These are phyloP conservation scores for Tortrix viridana DNA, from an alignment of 2,888 invertebrate species.

Conservation along the genomic window DNA sequence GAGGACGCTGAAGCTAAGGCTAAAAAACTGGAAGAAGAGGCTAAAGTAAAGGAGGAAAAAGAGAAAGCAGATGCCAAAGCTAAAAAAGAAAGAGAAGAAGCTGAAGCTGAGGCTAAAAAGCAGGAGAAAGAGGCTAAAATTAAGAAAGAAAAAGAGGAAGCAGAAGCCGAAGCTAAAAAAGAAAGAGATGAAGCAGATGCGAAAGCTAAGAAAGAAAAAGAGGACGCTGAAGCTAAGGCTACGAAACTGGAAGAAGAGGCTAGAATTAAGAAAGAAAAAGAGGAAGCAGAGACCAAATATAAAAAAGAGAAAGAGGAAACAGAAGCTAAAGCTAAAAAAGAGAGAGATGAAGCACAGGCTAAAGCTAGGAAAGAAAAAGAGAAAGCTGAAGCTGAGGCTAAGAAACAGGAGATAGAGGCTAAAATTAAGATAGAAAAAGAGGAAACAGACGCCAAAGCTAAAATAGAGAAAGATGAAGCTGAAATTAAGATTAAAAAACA, in stretches of 20 bases:
- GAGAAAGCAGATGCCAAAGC: slow-evolving; percentile 18
- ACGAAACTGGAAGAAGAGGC: not conserved
- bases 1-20: not conserved
- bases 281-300: slow-evolving; percentile 8
- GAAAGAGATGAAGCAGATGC: slow-evolving; percentile 37
- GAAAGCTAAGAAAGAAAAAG: slow-evolving; percentile 28
- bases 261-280: too few relatives aligned
- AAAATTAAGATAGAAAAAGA: slow-evolving; percentile 33
- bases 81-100: slow-evolving; percentile 15
- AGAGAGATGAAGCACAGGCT: slow-evolving; percentile 21
- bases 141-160: slow-evolving; percentile 23
- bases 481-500: slow-evolving; percentile 34
- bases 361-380: slow-evolving; percentile 12
- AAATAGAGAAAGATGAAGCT: slow-evolving; percentile 13
- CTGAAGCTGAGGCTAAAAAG: slow-evolving; percentile 32
- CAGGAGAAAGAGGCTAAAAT: slow-evolving; percentile 18
- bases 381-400: not conserved
- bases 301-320: not conserved
- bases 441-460: slow-evolving; percentile 14
- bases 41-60: slow-evolving; percentile 32
- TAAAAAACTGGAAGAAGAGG: slow-evolving; percentile 18
- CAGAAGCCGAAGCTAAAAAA: slow-evolving; percentile 33
- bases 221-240: slow-evolving; percentile 18
- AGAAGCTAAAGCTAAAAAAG: slow-evolving; percentile 20
- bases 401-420: slow-evolving; percentile 30